A percentile compares a stretch with the other conserved stretches of the same genome.
Conservation (phyloP, 2,113 vertebrate genomes). For the Isurus oxyrinchus region DNA sequence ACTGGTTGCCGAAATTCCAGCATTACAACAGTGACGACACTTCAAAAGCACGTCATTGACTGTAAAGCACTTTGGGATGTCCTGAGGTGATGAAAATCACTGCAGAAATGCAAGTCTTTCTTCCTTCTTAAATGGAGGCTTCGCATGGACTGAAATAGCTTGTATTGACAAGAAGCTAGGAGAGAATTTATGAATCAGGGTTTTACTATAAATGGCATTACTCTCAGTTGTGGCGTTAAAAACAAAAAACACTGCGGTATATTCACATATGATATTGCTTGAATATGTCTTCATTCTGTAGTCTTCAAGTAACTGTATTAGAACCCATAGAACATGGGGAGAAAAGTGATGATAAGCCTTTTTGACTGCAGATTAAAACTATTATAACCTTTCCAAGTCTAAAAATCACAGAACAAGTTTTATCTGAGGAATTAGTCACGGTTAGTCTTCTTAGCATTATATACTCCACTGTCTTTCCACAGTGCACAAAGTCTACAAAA, state of each 20-base stretch:
- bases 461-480: neutral
- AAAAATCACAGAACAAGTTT: neutral
- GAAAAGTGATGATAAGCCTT: neutral
- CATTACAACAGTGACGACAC: neutral
- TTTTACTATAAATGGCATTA: neutral
- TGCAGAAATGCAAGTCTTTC: neutral
- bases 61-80: neutral
- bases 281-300: neutral
- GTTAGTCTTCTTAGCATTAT: neutral
- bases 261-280: slow-evolving; percentile 15
- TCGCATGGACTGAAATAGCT: neutral
- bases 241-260: neutral
- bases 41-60: neutral
- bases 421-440: slow-evolving; percentile 6
- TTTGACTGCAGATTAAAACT: slow-evolving; percentile 10
- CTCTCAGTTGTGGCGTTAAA: neutral
- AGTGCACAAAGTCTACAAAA: neutral
- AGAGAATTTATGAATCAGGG: neutral
- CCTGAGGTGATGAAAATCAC: neutral
- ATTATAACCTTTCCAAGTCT: neutral
- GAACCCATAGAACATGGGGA: neutral
- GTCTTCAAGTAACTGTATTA: slow-evolving; percentile 18
- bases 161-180: neutral
- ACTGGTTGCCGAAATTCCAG: neutral
- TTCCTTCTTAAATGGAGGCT: neutral